These are phyloP conservation scores for Cetonia aurata DNA, from an alignment of 2,888 invertebrate species.

Conservation along the genomic window DNA sequence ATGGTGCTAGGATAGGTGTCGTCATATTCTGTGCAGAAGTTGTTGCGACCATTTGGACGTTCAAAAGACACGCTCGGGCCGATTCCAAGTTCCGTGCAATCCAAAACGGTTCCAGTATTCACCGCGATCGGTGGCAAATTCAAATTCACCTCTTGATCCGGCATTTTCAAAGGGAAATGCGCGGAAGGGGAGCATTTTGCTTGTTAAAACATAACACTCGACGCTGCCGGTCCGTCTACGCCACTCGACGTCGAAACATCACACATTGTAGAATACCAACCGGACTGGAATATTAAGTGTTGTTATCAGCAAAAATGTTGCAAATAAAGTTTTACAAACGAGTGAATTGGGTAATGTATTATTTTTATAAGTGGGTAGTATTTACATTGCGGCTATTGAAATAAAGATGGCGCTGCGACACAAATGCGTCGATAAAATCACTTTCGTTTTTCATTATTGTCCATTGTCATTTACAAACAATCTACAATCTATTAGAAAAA, in stretches of 20 bases:
- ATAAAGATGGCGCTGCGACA: too few relatives aligned
- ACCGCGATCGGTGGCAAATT: slow-evolving; percentile 24
- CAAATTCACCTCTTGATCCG: slow-evolving; percentile 28
- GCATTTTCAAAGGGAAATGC: slow-evolving; percentile 18
- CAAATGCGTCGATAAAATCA: too few relatives aligned
- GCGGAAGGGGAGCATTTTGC: too few relatives aligned
- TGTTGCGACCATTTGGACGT: not conserved
- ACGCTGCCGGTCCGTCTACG: too few relatives aligned
- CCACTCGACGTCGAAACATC: not conserved
- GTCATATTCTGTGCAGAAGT: not conserved
- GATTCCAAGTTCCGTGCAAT: not conserved
- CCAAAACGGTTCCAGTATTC: not conserved
- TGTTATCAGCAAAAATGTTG: slow-evolving; percentile 2
- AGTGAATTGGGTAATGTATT: too few relatives aligned
- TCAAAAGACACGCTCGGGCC: not conserved
- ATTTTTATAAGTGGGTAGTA: too few relatives aligned
- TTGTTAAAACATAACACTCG: too few relatives aligned
- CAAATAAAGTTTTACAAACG: not conserved
- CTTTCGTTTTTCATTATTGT: too few relatives aligned
- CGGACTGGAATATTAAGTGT: not conserved
- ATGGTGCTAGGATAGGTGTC: slow-evolving; percentile 56
- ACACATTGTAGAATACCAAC: not conserved
- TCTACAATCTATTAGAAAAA: too few relatives aligned
- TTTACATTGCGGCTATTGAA: too few relatives aligned
- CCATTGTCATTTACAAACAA: too few relatives aligned